phyloP scores from a whole-genome alignment of 1,140 invertebrate genomes.

The Eumaeus atala region DNA sequence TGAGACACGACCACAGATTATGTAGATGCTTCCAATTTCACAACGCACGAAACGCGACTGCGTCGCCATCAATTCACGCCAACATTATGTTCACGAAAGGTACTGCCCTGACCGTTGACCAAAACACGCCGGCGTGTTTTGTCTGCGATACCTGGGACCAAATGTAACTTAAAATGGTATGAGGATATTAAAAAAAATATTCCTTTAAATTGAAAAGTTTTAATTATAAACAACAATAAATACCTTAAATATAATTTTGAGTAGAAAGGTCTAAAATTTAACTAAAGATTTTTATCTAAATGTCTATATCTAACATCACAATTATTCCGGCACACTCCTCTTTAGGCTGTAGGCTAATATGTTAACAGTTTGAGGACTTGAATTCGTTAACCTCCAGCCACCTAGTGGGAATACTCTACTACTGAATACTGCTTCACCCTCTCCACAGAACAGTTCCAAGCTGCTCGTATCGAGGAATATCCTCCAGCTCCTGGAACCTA shows the following conservation, averaged over 20 bases:
- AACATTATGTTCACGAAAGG: no score
- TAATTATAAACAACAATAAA: constrained; percentile 8
- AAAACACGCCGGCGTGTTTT: no score
- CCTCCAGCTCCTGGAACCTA: constrained; percentile 34
- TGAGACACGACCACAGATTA: no score
- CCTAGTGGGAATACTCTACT: constrained; percentile 50
- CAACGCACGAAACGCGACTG: no score
- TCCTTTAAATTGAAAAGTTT: background rate
- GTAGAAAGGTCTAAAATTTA: background rate
- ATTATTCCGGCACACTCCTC: constrained; percentile 42
- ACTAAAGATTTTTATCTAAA: constrained; percentile 1
- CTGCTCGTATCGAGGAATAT: constrained; percentile 59
- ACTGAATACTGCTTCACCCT: constrained; percentile 64
- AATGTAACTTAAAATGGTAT: no score
- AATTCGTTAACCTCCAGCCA: constrained; percentile 45
- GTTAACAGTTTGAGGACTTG: constrained; percentile 36
- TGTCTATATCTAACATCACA: background rate
- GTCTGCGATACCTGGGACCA: no score
- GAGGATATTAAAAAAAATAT: background rate
- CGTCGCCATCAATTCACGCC: no score
- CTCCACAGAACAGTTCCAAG: constrained; percentile 61
- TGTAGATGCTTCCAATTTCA: no score
- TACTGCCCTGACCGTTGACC: no score
- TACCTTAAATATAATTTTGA: constrained; percentile 4
- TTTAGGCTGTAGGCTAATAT: constrained; percentile 41